Evolutionary conservation across 2,888 invertebrate genomes (phyloP), one percentile per base, ranked within the genome.

Genomic region (Choristoneura rosaceana): DNA sequence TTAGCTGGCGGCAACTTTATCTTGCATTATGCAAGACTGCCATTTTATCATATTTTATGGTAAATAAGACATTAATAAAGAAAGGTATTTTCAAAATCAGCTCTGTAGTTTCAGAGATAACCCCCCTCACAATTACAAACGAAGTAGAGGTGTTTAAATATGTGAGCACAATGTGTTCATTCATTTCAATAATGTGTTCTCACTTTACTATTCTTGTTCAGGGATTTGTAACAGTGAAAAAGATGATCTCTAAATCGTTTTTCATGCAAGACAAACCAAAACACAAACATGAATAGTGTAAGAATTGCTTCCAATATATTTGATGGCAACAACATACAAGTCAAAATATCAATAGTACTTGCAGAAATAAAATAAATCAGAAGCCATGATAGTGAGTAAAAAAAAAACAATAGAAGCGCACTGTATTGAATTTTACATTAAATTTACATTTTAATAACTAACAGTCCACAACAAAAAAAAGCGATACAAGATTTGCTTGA

Each of bases 391-490:
- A 38, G 14, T 15, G 43, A 64, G 41, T 50, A 45, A 33, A 25
- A 58, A 64, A 43, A 25, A 50, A 50, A 15, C 9, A 14, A 59
- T 17, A 59, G n/a, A 55, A 55, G 25, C 55, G 55, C 55, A 55
- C 5, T 33, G 15, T 41, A 62, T 14, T 17, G 2, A 43, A 61
- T 60, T 60, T 60, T 50, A 59, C 5, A 25, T 68, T 66, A 3
- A 38, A 10, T 10, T 38, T 61, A 38, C 12, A 3, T 34, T 17
- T 50, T 12, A 55, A 59, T 7, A 17, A 43, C 17, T 55, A 25
- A 34, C 45, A 50, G 10, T 47, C 47, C 41, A 62, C 52, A 52
- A 61, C 38, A 38, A n/a, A 52, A 15, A 63, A 70, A 64, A 70
- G 50, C 43, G 34, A 61, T 60, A 12, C 9, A 66, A 45, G 34